These are phyloP conservation scores for Caloenas nicobarica DNA, from an alignment of 2,113 vertebrate species.

Conservation along the genomic window DNA sequence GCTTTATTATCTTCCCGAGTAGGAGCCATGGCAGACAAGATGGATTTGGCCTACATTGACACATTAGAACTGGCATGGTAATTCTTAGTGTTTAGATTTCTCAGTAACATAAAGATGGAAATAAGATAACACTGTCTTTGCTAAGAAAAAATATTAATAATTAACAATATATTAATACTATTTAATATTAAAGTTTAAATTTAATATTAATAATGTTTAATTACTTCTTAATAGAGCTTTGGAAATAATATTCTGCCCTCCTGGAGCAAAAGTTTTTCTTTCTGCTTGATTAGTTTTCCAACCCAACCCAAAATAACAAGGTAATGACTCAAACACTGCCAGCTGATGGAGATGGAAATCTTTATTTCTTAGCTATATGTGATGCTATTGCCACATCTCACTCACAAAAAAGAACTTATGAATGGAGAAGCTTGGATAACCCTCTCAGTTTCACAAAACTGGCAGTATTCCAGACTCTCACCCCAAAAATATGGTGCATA, in stretches of 20 bases:
- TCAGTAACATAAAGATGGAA: not conserved
- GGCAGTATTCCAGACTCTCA: not conserved
- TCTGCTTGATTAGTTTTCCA: conserved; percentile 1
- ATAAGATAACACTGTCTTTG: not conserved
- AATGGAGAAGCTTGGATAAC: not conserved
- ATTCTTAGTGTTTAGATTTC: not conserved
- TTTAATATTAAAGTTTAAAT: not conserved
- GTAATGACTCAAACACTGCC: not conserved
- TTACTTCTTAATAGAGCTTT: conserved; percentile 2
- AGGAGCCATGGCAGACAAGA: not conserved
- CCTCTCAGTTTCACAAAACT: not conserved
- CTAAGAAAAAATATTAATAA: conserved; percentile 3
- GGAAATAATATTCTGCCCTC: not conserved
- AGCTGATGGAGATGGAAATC: not conserved
- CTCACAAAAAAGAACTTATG: not conserved
- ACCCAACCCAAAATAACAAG: not conserved
- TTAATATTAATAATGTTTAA: conserved; percentile 8
- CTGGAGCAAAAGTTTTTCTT: not conserved
- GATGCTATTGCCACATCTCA: not conserved
- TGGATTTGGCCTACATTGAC: not conserved
- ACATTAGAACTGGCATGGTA: not conserved
- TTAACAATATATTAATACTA: not conserved
- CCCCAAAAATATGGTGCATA: not conserved
- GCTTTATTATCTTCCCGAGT: not conserved
- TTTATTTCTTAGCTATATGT: not conserved